Conservation (phyloP, 1,140 invertebrate genomes). For the Bombyx mandarina region DNA sequence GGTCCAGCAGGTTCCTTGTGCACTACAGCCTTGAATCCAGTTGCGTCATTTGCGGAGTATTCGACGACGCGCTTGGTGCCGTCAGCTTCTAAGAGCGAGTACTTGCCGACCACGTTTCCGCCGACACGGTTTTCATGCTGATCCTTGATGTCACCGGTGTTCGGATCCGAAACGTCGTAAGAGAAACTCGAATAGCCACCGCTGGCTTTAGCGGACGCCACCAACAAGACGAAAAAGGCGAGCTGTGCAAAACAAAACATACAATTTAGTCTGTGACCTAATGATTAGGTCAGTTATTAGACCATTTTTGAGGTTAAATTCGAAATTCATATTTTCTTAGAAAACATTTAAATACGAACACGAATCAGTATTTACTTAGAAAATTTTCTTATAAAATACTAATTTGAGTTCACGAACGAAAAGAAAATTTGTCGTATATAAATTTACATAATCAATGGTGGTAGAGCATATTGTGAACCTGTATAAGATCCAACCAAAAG, state of each 20-base stretch:
- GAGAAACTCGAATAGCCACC: constrained; percentile 42
- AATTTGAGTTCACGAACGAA: too few species aligned
- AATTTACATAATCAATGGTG: too few species aligned
- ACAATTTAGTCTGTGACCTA: not conserved
- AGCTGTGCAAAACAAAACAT: constrained; percentile 20
- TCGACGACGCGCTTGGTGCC: constrained; percentile 63
- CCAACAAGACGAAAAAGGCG: constrained; percentile 23
- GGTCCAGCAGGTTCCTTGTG: constrained; percentile 43
- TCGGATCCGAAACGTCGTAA: constrained; percentile 61
- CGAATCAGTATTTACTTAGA: too few species aligned
- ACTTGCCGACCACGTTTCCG: constrained; percentile 69
- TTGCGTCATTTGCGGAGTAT: constrained; percentile 57
- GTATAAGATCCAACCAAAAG: too few species aligned
- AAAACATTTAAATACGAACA: too few species aligned
- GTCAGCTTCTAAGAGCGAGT: constrained; percentile 58
- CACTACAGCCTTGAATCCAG: constrained; percentile 67
- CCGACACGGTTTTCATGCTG: constrained; percentile 67
- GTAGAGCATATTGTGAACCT: too few species aligned
- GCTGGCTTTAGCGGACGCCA: constrained; percentile 25
- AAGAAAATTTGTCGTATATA: too few species aligned
- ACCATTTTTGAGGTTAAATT: too few species aligned
- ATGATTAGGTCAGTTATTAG: too few species aligned
- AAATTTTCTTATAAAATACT: too few species aligned
- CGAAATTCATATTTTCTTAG: too few species aligned
- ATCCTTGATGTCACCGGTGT: constrained; percentile 68